Evolutionary conservation across 2,113 vertebrate genomes (phyloP), one percentile per base, ranked within the genome.

Genomic region (Hippolais icterina): DNA sequence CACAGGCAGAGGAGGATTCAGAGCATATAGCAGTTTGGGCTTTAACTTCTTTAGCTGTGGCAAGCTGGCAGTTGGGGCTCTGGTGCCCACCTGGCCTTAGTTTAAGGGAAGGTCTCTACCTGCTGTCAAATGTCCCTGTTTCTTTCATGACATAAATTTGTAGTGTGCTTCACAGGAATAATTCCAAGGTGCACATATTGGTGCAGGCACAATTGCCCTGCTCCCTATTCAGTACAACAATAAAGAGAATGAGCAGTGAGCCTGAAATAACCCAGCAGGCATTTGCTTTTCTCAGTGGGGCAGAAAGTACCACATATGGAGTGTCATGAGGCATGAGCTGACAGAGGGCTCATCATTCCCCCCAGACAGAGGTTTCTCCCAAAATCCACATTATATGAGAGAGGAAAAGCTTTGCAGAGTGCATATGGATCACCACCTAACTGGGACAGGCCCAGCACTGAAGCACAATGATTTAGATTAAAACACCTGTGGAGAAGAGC

Each of bases 321-420:
- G 17, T 66, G 25, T 9, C 57, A 11, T 9, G 24, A 33, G 28
- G 42, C 39, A 61, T 0, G 4, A 70, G 60, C 17, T 44, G 15
- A 16, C 29, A 24, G 12, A 7, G 54, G 5, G 41, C 0, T 56
- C 64, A 60, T 19, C 33, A 7, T 33, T 39, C 27, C 20, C 50
- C 82, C 47, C 22, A 54, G 60, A 22, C 16, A 61, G 27, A 82
- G 12, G 5, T 49, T 75, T 8, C 35, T 19, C 53, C 53, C 35
- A 4, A 64, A 42, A 47, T 29, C 49, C 2, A 0, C 3, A 2
- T 17, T n/a, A 2, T 1, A 8, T 25, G 21, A 33, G 64, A n/a
- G 39, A 84, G 49, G 29, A 1, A 1, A 23, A 13, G 35, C 25
- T 77, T 64, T 68, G 52, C 53, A 56, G 33, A 41, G 41, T 35